Percentiles rank a stretch among this genome's conserved stretches.
phyloP scores from a whole-genome alignment of 2,797 vertebrate genomes.

The Hapalemur alaotrensis region DNA sequence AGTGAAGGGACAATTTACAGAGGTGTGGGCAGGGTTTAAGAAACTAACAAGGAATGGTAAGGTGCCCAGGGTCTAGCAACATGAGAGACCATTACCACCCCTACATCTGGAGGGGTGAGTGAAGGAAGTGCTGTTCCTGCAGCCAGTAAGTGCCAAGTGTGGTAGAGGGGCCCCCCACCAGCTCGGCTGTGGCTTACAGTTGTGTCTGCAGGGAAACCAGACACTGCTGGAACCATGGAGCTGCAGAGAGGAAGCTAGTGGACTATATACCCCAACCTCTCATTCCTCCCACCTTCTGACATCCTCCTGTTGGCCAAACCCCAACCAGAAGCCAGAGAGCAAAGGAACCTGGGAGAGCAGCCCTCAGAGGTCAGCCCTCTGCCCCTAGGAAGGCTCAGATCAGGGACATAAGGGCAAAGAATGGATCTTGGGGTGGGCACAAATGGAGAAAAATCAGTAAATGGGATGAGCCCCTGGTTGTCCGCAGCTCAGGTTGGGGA shows the following conservation, averaged over 20 bases:
- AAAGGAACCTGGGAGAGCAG: neutral
- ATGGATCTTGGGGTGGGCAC: neutral
- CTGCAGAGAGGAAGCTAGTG: neutral
- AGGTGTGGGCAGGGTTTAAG: neutral
- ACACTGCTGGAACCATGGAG: neutral
- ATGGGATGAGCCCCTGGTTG: neutral
- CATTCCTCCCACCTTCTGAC: neutral
- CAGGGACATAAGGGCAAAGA: neutral
- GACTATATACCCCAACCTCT: neutral
- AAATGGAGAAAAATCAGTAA: neutral
- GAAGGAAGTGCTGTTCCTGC: neutral
- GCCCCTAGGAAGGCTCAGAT: neutral
- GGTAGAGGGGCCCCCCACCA: neutral
- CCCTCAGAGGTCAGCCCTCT: neutral
- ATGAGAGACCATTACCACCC: neutral
- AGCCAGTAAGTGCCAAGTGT: neutral
- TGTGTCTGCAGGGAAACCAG: neutral
- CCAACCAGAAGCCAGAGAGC: neutral
- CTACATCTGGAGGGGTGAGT: neutral
- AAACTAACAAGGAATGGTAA: neutral
- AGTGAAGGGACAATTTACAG: neutral
- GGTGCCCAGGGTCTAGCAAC: too few relatives aligned
- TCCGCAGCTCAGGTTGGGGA: neutral
- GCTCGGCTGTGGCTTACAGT: neutral
- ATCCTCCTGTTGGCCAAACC: neutral